phyloP scores from a whole-genome alignment of 1,140 invertebrate species.

The Euura lappo region DNA sequence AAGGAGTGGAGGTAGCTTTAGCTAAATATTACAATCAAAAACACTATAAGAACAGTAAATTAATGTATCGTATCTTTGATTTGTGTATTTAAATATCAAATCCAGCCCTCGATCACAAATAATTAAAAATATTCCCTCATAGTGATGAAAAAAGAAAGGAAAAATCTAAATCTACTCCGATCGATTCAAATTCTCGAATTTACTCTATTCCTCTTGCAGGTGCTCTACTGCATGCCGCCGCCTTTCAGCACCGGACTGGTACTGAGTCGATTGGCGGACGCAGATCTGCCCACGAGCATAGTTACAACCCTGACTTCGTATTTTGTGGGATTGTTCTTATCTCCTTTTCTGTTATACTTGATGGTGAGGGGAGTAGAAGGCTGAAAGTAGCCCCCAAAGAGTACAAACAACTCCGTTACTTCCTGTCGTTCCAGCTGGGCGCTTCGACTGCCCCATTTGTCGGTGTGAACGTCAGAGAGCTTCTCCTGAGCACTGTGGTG shows the following conservation, averaged over 20 bases:
- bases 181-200: too few relatives aligned
- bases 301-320: slow-evolving; percentile 51
- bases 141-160: too few relatives aligned
- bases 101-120: too few relatives aligned
- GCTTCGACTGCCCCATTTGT: slow-evolving; percentile 47
- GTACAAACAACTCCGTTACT: background rate
- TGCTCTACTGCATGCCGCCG: slow-evolving; percentile 57
- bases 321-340: slow-evolving; percentile 52
- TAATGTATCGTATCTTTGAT: too few relatives aligned
- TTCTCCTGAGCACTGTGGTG: slow-evolving; percentile 50
- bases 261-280: slow-evolving; percentile 48
- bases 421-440: slow-evolving; percentile 39
- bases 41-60: too few relatives aligned
- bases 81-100: too few relatives aligned
- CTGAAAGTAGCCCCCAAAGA: background rate
- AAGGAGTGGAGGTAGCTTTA: slow-evolving; percentile 53
- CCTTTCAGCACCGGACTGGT: slow-evolving; percentile 53
- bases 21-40: too few relatives aligned
- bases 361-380: slow-evolving; percentile 42
- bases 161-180: too few relatives aligned
- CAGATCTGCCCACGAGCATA: slow-evolving; percentile 53
- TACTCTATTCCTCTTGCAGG: slow-evolving; percentile 35
- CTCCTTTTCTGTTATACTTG: slow-evolving; percentile 52
- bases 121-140: too few relatives aligned
- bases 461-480: slow-evolving; percentile 52